Conservation (phyloP, 2,113 vertebrate species). For the Lamprotornis superbus region DNA sequence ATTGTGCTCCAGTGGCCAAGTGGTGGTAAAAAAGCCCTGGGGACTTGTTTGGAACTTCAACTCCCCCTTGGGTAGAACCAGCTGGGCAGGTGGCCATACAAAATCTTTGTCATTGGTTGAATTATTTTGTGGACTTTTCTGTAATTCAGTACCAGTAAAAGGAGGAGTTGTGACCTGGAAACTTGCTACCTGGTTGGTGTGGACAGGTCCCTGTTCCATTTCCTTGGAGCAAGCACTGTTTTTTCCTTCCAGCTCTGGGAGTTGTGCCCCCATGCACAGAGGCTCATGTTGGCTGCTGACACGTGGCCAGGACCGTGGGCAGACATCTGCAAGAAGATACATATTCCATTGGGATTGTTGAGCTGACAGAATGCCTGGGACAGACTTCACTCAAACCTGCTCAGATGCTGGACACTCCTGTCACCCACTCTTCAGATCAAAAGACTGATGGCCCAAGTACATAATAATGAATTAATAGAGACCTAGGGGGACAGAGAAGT, state of each 20-base stretch:
- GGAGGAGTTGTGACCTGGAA: not conserved
- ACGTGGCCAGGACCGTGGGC: fast-evolving
- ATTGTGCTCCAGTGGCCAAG: not conserved
- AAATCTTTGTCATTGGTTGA: not conserved
- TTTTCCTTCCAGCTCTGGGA: not conserved
- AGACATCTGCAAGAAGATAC: not conserved
- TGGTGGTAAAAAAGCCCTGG: not conserved
- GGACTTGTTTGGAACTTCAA: not conserved
- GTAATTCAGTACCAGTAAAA: not conserved
- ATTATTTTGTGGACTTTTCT: not conserved
- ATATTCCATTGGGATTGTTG: not conserved
- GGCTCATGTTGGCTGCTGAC: fast-evolving
- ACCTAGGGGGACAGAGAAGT: not conserved
- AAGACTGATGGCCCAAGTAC: not conserved
- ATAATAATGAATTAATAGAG: not conserved
- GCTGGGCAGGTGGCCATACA: not conserved
- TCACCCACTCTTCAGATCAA: not conserved
- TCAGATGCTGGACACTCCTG: not conserved
- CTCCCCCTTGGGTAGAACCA: not conserved
- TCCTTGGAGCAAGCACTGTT: not conserved
- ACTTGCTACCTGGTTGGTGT: not conserved
- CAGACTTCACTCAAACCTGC: not conserved
- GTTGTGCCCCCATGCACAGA: not conserved
- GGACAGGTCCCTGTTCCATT: not conserved
- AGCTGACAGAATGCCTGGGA: not conserved